These are phyloP conservation scores for Notospermus geniculatus DNA, from an alignment of 1,140 invertebrate genomes.

Conservation along the genomic window DNA sequence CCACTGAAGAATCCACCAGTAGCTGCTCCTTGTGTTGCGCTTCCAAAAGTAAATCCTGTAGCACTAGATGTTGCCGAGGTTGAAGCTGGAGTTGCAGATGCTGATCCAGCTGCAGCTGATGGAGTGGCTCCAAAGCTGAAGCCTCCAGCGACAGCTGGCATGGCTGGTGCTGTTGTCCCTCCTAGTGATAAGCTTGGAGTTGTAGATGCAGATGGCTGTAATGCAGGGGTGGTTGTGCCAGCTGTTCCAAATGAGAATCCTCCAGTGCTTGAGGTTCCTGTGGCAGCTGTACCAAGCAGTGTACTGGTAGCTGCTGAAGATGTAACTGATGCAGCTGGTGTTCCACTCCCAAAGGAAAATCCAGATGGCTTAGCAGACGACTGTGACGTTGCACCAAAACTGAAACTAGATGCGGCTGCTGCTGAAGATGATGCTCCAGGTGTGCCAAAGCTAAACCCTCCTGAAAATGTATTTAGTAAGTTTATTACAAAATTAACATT, in stretches of 20 bases:
- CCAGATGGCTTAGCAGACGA: not conserved
- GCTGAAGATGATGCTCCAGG: constrained; percentile 18
- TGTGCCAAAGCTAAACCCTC: constrained; percentile 35
- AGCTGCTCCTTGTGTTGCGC: constrained; percentile 4
- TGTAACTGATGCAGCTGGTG: not conserved
- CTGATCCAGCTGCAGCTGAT: constrained; percentile 33
- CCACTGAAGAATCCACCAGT: constrained; percentile 5
- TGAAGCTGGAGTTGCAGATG: constrained; percentile 31
- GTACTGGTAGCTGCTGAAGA: not conserved
- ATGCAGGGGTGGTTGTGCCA: constrained; percentile 18
- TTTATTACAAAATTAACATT: not conserved
- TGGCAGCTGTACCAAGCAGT: too few species aligned
- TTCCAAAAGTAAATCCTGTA: constrained; percentile 16
- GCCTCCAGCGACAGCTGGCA: constrained; percentile 10
- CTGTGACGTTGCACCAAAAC: not conserved
- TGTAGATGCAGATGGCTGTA: constrained; percentile 6
- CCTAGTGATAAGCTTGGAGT: constrained; percentile 4
- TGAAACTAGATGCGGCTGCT: constrained; percentile 15
- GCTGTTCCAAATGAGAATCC: constrained; percentile 18
- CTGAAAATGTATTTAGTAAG: constrained; percentile 2
- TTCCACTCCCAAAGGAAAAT: not conserved
- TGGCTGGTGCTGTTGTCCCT: constrained; percentile 12
- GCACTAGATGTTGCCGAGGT: constrained; percentile 16
- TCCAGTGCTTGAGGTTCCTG: not conserved
- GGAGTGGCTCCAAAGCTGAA: constrained; percentile 13